Conservation (phyloP, 2,113 vertebrate species). For the Labeo catla region DNA sequence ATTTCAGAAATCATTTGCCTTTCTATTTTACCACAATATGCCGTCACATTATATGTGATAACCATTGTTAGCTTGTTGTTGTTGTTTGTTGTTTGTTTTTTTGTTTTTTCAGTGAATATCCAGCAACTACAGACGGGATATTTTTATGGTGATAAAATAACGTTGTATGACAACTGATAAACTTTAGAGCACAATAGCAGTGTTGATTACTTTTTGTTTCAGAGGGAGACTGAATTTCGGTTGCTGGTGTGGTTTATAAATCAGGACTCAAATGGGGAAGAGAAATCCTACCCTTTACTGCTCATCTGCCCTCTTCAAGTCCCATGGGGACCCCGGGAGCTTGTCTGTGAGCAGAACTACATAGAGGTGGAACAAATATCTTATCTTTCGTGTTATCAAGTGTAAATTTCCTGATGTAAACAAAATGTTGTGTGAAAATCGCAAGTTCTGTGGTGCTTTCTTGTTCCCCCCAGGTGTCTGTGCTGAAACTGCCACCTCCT, state of each 20-base stretch:
- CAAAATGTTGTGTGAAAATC: background rate
- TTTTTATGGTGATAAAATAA: background rate
- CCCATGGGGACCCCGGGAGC: slow-evolving; percentile 47
- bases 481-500: slow-evolving; percentile 44
- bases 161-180: background rate
- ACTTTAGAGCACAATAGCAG: background rate
- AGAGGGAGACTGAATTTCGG: slow-evolving; percentile 44
- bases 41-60: background rate
- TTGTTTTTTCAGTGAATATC: no score
- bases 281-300: slow-evolving; percentile 44
- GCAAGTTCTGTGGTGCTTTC: background rate
- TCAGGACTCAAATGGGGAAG: slow-evolving; percentile 17
- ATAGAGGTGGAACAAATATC: slow-evolving; percentile 50
- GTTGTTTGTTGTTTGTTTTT: no score
- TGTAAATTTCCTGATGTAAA: background rate
- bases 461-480: slow-evolving; percentile 51
- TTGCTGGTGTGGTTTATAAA: slow-evolving; percentile 60
- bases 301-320: slow-evolving; percentile 47
- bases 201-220: slow-evolving; percentile 15
- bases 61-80: no score
- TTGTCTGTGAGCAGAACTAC: slow-evolving; percentile 59
- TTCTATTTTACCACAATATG: background rate
- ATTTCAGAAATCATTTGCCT: background rate
- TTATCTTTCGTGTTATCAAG: background rate
- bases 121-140: no score